These are phyloP conservation scores for Chesias legatella DNA, from an alignment of 2,888 invertebrate species.

Conservation along the genomic window DNA sequence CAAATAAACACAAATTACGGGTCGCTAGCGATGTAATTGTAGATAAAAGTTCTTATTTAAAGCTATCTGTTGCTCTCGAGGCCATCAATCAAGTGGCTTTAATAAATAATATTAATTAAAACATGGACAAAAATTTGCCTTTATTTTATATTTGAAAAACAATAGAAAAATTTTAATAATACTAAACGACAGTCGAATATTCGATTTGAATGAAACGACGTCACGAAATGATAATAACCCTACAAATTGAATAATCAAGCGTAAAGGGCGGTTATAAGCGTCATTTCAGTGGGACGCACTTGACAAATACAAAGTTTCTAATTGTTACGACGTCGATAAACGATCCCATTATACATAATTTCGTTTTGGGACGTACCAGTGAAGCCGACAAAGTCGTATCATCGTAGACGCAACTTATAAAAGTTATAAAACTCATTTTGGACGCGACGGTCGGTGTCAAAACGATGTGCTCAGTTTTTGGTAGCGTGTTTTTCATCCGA, in stretches of 20 bases:
- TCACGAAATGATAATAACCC: constrained; percentile 13
- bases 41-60: constrained; percentile 33
- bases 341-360: constrained; percentile 64
- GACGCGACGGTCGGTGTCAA: constrained; percentile 24
- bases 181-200: constrained; percentile 1
- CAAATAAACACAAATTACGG: constrained; percentile 43
- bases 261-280: constrained; percentile 20
- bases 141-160: too few species aligned
- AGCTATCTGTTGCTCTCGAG: neutral
- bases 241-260: constrained; percentile 21
- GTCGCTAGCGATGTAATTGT: constrained; percentile 37
- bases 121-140: too few species aligned
- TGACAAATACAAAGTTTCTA: constrained; percentile 53
- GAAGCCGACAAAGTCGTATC: constrained; percentile 41
- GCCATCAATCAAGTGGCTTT: too few species aligned
- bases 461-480: constrained; percentile 25
- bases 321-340: constrained; percentile 59
- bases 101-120: too few species aligned
- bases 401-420: constrained; percentile 43
- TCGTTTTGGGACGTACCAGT: constrained; percentile 41
- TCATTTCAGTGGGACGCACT: constrained; percentile 28
- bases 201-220: constrained; percentile 6
- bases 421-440: constrained; percentile 62
- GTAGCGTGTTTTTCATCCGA: constrained; percentile 23
- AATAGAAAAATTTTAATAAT: too few species aligned